phyloP scores from a whole-genome alignment of 1,140 invertebrate species.

The honey bee (Apis mellifera) region DNA sequence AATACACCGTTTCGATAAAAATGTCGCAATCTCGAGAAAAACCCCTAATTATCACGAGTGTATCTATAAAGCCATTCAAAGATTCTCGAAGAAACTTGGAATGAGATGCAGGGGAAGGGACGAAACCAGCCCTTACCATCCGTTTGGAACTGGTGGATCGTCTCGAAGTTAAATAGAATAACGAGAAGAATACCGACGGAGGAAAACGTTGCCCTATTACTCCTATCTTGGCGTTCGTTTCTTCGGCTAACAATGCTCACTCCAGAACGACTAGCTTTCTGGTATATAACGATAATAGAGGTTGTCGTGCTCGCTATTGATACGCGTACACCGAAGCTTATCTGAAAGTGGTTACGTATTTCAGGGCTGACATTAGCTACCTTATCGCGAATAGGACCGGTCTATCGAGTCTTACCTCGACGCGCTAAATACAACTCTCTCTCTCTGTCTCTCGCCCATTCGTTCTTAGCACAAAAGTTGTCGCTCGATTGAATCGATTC shows the following conservation, averaged over 20 bases:
- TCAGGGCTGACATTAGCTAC: slow-evolving; percentile 43
- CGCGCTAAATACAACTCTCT: slow-evolving; percentile 32
- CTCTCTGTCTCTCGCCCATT: no score
- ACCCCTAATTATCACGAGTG: no score
- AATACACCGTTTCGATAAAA: no score
- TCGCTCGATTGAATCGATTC: slow-evolving; percentile 16
- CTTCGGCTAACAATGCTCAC: slow-evolving; percentile 29
- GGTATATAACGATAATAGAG: slow-evolving; percentile 42
- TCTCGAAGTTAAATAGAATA: not conserved
- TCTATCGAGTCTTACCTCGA: slow-evolving; percentile 13
- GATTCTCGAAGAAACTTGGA: no score
- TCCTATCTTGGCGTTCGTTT: not conserved
- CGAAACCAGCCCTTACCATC: no score
- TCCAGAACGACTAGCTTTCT: slow-evolving; percentile 19
- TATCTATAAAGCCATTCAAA: no score
- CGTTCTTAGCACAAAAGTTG: not conserved
- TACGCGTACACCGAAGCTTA: slow-evolving; percentile 42
- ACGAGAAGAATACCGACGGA: not conserved
- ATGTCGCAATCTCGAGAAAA: no score
- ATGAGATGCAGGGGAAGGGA: no score
- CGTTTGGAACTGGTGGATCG: no score
- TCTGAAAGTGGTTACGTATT: slow-evolving; percentile 55
- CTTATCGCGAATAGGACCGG: slow-evolving; percentile 48
- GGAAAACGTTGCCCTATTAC: not conserved
- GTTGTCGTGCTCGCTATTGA: slow-evolving; percentile 15